Conservation (phyloP, 2,888 invertebrate genomes). For the Brenthis hecate region DNA sequence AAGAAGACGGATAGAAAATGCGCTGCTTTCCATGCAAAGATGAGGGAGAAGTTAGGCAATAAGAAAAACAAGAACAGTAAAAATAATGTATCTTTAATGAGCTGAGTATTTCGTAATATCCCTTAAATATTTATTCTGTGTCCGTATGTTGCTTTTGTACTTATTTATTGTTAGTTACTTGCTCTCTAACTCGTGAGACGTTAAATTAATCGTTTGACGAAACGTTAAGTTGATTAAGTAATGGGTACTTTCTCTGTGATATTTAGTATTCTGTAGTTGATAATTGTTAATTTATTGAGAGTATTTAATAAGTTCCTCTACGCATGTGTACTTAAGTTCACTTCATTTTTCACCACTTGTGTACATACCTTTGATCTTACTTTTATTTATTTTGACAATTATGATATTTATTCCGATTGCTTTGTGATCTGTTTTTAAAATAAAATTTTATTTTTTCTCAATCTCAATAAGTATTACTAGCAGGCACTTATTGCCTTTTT, state of each 20-base stretch:
- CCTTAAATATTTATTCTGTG: constrained; percentile 40
- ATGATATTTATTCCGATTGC: constrained; percentile 35
- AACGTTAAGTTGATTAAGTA: constrained; percentile 77
- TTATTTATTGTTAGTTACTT: constrained; percentile 50
- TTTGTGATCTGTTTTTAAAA: constrained; percentile 34
- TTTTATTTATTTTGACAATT: constrained; percentile 41
- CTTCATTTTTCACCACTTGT: constrained; percentile 23
- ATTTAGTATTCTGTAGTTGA: constrained; percentile 79
- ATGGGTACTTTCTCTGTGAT: constrained; percentile 83
- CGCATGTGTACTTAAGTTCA: constrained; percentile 35
- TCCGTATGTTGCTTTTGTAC: constrained; percentile 44
- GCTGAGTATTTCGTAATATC: constrained; percentile 36
- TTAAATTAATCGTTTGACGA: constrained; percentile 69
- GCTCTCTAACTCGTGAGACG: constrained; percentile 56
- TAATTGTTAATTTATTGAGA: constrained; percentile 78
- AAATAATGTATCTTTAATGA: constrained; percentile 40
- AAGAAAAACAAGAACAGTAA: constrained; percentile 43
- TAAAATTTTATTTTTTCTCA: constrained; percentile 45
- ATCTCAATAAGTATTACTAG: constrained; percentile 69
- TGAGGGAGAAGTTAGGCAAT: constrained; percentile 56
- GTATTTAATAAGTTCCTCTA: constrained; percentile 67
- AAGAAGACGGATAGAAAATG: constrained; percentile 58
- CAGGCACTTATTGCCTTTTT: constrained; percentile 63
- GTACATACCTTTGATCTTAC: constrained; percentile 31
- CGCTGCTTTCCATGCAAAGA: constrained; percentile 54